A percentile compares a stretch with the other conserved stretches of the same genome.
Evolutionary conservation across 2,888 invertebrate genomes (phyloP).

Genomic region (Phymatocera aterrima): DNA sequence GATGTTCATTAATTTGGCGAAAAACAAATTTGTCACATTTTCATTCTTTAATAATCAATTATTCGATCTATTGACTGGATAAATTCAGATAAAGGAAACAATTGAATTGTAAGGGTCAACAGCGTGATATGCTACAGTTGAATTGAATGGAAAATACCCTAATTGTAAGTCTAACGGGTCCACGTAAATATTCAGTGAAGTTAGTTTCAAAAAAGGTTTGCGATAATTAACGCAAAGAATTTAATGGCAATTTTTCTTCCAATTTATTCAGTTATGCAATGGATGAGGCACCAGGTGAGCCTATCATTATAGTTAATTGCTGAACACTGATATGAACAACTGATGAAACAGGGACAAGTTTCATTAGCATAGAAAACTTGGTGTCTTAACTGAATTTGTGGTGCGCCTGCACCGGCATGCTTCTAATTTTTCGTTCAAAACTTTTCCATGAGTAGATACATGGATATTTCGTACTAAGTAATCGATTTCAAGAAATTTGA

Average conservation of each 20-base stretch:
- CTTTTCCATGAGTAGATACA: too few relatives aligned
- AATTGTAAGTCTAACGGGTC: neutral
- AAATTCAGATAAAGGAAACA: too few relatives aligned
- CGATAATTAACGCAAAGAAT: neutral
- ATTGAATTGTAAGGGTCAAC: too few relatives aligned
- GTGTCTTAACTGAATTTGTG: too few relatives aligned
- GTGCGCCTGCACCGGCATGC: too few relatives aligned
- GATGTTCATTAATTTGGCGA: neutral
- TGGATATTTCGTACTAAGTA: too few relatives aligned
- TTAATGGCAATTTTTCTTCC: neutral
- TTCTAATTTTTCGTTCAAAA: too few relatives aligned
- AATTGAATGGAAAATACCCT: too few relatives aligned
- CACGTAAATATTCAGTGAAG: neutral
- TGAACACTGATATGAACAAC: neutral
- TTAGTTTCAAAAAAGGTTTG: neutral
- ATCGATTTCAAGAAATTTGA: too few relatives aligned
- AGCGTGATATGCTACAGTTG: too few relatives aligned
- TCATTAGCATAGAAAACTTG: too few relatives aligned
- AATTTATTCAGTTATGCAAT: constrained; percentile 2
- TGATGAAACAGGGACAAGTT: constrained; percentile 14
- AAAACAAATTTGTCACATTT: neutral
- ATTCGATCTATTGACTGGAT: too few relatives aligned
- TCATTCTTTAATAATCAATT: neutral
- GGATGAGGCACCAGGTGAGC: neutral
- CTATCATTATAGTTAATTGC: neutral